Conservation (phyloP, 2,888 invertebrate species). For the Mellilla xanthometata region DNA sequence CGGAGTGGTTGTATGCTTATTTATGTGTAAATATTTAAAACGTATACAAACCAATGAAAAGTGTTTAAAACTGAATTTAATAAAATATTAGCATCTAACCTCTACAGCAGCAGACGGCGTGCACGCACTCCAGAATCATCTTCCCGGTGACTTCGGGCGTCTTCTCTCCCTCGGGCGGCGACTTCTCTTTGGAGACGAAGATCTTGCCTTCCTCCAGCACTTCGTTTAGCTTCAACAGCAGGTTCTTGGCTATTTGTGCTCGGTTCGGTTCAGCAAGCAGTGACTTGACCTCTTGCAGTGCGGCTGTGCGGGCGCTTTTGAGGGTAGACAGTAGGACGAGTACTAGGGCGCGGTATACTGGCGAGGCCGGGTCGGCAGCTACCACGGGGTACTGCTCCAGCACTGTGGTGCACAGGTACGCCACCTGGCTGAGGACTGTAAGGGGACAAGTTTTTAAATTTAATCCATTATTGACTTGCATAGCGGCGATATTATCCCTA, state of each 20-base stretch:
- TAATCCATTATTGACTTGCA: no score
- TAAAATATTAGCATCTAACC: slow-evolving; percentile 44
- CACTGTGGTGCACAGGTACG: slow-evolving; percentile 88
- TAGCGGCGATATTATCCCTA: no score
- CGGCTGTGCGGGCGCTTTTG: slow-evolving; percentile 84
- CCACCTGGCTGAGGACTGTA: slow-evolving; percentile 85
- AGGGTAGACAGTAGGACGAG: slow-evolving; percentile 85
- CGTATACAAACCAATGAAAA: no score
- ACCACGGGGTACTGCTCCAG: slow-evolving; percentile 87
- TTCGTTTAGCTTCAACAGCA: slow-evolving; percentile 86
- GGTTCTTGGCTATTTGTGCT: slow-evolving; percentile 82
- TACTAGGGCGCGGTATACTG: slow-evolving; percentile 88
- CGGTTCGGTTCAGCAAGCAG: slow-evolving; percentile 84
- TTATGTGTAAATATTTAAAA: no score
- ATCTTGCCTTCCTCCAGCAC: slow-evolving; percentile 85
- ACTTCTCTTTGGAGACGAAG: slow-evolving; percentile 57
- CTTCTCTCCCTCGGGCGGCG: slow-evolving; percentile 59
- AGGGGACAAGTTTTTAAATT: no score
- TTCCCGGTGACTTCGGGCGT: slow-evolving; percentile 76
- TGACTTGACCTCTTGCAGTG: slow-evolving; percentile 82
- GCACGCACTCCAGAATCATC: slow-evolving; percentile 79
- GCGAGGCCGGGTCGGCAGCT: slow-evolving; percentile 85
- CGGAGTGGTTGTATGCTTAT: no score
- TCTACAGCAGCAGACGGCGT: slow-evolving; percentile 76
- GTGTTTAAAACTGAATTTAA: no score